Evolutionary conservation across 1,140 invertebrate genomes (phyloP), one percentile per base, ranked within the genome.

Genomic region (Drosophila serrata): DNA sequence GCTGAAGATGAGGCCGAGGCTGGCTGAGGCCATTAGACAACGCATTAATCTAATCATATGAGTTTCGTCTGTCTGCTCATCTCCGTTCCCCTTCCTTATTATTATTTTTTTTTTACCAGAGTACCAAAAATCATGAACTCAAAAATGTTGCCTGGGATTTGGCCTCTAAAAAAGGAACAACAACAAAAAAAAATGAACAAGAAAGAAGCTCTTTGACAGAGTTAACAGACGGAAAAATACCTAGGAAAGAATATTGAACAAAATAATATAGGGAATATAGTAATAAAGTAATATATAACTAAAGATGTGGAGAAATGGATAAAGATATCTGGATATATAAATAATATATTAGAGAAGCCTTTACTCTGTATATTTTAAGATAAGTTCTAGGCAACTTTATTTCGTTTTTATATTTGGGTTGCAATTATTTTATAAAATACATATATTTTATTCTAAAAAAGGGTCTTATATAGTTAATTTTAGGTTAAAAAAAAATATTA

Each of bases 1-100:
- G 15, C 24, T 40, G 39, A 40, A 6, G 11, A n/a, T 11, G 17
- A n/a, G 31, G 40, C 31, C 9, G 43, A 22, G 53, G 45, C n/a
- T 11, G 37, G 56, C 59, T 48, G 57, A 51, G 63, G 77, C 84
- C 85, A 88, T 88, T 88, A 90, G 77, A 78, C 76, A 88, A 72
- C 75, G 81, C 84, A 88, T 88, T 88, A 90, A 88, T 88, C 84
- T 88, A 88, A 90, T 88, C 85, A 88, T 90, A 80, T 70, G 80
- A 64, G 84, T 57, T 57, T 45, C 22, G 22, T 74, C 64, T 74
- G 75, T 64, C 65, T 63, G 65, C 61, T 48, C 48, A 57, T 48
- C 33, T n/a, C 35, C 24, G 31, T 43, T 22, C 17, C 13, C 22
- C 33, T 37, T 33, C 22, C 15, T 27, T n/a, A n/a, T n/a, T n/a